Evolutionary conservation across 2,888 invertebrate genomes (phyloP), one percentile per base, ranked within the genome.

Genomic region (Antitype chi): DNA sequence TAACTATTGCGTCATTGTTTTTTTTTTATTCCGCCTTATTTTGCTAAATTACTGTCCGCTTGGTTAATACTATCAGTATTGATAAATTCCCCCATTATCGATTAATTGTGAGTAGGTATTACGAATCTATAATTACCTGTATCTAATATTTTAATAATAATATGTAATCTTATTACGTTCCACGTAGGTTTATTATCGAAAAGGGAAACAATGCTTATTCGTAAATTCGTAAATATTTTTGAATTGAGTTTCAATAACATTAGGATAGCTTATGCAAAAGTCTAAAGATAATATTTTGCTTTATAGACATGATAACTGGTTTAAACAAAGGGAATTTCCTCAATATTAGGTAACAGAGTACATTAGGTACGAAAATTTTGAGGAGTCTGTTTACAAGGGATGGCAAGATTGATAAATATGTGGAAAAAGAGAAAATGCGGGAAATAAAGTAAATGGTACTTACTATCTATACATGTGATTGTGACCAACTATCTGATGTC

Each of bases 171-270:
- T 52, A 7, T 52, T 9, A 57, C 55, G n/a, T 55, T 28, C 8
- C n/a, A 70, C 11, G 32, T 28, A 38, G 55, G 32, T 23, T 47
- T 15, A 28, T 47, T 67, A 82, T 82, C 77, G 5, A 76, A n/a
- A 20, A 7, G 25, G 82, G 49, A 76, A 76, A 52, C 17, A 67
- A 53, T 47, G 49, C 25, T 15, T 74, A 23, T 43, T 38, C 9
- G 23, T 17, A 6, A 15, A 1, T 25, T 55, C 23, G n/a, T 32
- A 47, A 80, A 55, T 55, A 55, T 70, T 60, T 49, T n/a, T 6
- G 8, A 55, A 55, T 25, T 15, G 1, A 20, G 3, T 62, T 53
- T 15, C 15, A 47, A 23, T 53, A 62, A 38, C 15, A 9, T 32
- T 69, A 7, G 32, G 70, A 70, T 60, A 28, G 7, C 49, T 7